A percentile compares a stretch with the other conserved stretches of the same genome.
Evolutionary conservation across 1,140 invertebrate species (phyloP).

Genomic region (Diprion similis): DNA sequence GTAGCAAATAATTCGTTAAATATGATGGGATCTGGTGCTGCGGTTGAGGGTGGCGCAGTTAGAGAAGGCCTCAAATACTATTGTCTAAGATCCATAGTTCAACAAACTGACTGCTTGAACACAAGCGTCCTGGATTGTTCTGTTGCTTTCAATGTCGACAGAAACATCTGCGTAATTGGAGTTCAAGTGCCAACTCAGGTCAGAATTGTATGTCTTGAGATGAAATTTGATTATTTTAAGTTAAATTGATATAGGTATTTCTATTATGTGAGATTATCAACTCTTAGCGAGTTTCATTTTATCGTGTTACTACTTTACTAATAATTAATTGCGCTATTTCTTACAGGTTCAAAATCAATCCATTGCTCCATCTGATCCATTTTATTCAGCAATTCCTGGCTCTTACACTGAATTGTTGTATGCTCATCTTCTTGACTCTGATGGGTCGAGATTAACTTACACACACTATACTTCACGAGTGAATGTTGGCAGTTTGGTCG

Average conservation of each 20-base stretch:
- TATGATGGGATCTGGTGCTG: background rate
- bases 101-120: slow-evolving; percentile 73
- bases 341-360: slow-evolving; percentile 56
- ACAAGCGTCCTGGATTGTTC: slow-evolving; percentile 76
- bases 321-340: slow-evolving; percentile 33
- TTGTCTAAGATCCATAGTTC: slow-evolving; percentile 68
- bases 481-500: slow-evolving; percentile 68
- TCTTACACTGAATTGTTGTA: slow-evolving; percentile 79
- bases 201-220: slow-evolving; percentile 46
- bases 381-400: slow-evolving; percentile 19
- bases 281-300: slow-evolving; percentile 3
- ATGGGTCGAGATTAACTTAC: slow-evolving; percentile 77
- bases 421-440: slow-evolving; percentile 78
- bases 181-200: slow-evolving; percentile 66
- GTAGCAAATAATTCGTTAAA: background rate
- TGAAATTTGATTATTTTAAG: slow-evolving; percentile 23
- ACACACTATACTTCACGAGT: slow-evolving; percentile 80
- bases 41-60: background rate
- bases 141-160: slow-evolving; percentile 78
- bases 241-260: slow-evolving; percentile 40
- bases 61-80: slow-evolving; percentile 66
- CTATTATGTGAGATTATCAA: slow-evolving; percentile 49
- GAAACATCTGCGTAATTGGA: slow-evolving; percentile 77
- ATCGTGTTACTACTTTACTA: background rate
- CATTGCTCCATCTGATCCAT: slow-evolving; percentile 31